phyloP scores from a whole-genome alignment of 2,797 vertebrate genomes.

The Picus viridis region DNA sequence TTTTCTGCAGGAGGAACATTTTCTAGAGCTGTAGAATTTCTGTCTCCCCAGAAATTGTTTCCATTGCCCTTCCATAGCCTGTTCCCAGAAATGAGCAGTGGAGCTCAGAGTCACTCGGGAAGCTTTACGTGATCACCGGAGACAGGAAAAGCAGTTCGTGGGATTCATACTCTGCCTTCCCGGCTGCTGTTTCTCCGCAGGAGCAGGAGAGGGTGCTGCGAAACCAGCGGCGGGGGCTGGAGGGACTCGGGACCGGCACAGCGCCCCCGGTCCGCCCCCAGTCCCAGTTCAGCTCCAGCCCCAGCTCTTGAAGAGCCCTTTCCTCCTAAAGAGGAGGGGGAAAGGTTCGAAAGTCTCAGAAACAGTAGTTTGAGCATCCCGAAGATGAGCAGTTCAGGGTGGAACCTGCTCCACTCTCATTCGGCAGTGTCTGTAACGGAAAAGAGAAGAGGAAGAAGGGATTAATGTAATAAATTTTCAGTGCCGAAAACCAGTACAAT shows the following conservation, averaged over 20 bases:
- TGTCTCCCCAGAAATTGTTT: neutral
- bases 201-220: constrained; percentile 58
- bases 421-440: neutral
- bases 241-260: too few relatives aligned
- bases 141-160: fast-evolving
- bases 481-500: too few relatives aligned
- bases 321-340: fast-evolving
- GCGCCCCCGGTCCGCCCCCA: too few relatives aligned
- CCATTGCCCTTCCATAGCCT: neutral
- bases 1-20: neutral
- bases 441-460: neutral
- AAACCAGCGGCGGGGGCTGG: neutral
- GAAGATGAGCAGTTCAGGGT: neutral
- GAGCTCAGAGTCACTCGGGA: neutral
- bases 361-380: neutral
- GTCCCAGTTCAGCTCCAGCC: too few relatives aligned
- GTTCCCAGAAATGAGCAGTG: fast-evolving
- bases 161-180: fast-evolving
- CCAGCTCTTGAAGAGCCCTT: too few relatives aligned
- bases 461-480: too few relatives aligned
- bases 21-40: neutral
- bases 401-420: neutral
- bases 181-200: neutral
- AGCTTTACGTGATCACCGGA: neutral
- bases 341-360: neutral